phyloP scores from a whole-genome alignment of 2,888 invertebrate species.

The Phalera bucephala region DNA sequence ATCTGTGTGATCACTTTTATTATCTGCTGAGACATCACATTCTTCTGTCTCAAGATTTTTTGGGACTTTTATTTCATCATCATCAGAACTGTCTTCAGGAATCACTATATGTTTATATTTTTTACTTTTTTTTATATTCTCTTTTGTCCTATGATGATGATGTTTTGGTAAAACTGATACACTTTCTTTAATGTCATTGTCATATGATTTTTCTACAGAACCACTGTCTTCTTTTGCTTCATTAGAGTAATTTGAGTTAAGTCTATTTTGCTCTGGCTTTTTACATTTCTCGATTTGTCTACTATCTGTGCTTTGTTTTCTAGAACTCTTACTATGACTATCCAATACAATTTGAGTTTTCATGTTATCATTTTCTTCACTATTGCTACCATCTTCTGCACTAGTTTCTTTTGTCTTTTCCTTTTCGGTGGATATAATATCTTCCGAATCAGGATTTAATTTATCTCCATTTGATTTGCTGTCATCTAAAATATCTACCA shows the following conservation, averaged over 20 bases:
- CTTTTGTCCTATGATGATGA: constrained; percentile 5
- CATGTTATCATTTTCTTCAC: not conserved
- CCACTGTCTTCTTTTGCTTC: not conserved
- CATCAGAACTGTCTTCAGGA: constrained; percentile 39
- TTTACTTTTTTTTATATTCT: constrained; percentile 16
- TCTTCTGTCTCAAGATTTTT: constrained; percentile 7
- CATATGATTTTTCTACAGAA: not conserved
- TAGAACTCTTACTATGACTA: not conserved
- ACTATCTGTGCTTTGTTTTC: constrained; percentile 5
- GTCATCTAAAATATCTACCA: not conserved
- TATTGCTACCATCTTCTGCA: not conserved
- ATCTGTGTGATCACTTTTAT: too few species aligned
- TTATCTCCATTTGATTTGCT: not conserved
- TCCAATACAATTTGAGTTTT: not conserved
- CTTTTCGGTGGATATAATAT: too few species aligned
- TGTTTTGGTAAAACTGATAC: not conserved
- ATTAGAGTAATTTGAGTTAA: not conserved
- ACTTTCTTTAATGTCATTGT: not conserved
- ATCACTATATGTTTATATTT: constrained; percentile 31
- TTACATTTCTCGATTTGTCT: not conserved
- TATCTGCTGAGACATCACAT: too few species aligned
- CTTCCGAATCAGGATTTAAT: too few species aligned
- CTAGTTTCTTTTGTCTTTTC: too few species aligned
- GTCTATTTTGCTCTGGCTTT: not conserved
- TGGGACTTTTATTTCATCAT: constrained; percentile 14